Base-by-base conservation (phyloP, 1,140 invertebrate genomes). In the Drosophila simulans region DNA sequence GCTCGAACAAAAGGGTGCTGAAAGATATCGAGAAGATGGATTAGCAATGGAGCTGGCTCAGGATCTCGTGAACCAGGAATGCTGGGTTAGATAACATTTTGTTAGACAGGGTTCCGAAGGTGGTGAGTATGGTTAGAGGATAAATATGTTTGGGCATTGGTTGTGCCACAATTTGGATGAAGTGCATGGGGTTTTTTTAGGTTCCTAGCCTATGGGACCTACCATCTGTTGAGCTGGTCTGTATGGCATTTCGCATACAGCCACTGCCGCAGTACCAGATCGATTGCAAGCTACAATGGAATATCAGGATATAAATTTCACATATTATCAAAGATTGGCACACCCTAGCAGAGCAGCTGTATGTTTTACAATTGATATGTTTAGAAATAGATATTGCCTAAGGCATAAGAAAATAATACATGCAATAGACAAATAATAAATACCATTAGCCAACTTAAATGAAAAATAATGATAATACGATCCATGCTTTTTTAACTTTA, bases 221-320 rank as follows among this genome's bases (percentile, higher is more conserved):
- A 91, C 90, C 90, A 55, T 90, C 80, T 4, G 73, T 78, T n/a
- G 83, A 80, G 45, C 57, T 76, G 12, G 74, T 74, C 68, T 86
- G 88, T 40, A 91, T 72, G n/a, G 79, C 91, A 64, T 91, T 91
- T n/a, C 90, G 74, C 40, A 76, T 51, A 37, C 91, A 92, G 34
- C 88, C 81, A 12, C 81, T 73, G 27, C 71, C 60, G 55, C 91
- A 92, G 59, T 80, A 92, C 91, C 91, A 92, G 66, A 89, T 80
- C 11, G 91, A 86, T 80, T 92, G 91, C 3, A 92, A 51, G 7
- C 91, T 92, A 58, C 3, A 54, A 45, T 53, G 11, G n/a, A 48
- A 62, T 25, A 22, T 39, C 10, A 12, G 12, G 4, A 52, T 27
- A 52, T 46, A 17, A 8, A 35, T 15, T 51, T n/a, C 35, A 35